Percentiles rank a stretch among this genome's conserved stretches.
These are phyloP conservation scores for Endomychus coccineus DNA, from an alignment of 2,888 invertebrate genomes.

Conservation along the genomic window DNA sequence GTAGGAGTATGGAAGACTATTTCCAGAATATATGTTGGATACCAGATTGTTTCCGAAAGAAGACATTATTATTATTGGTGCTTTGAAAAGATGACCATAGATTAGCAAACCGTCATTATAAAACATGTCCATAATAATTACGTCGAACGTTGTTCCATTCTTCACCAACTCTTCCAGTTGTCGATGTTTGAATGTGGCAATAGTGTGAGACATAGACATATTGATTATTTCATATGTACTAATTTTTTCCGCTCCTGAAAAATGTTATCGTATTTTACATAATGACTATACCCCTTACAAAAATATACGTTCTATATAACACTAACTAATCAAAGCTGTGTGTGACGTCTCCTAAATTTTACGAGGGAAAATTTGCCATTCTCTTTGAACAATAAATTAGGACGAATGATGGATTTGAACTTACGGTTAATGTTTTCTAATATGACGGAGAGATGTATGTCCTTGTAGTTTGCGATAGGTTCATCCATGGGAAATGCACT, in stretches of 20 bases:
- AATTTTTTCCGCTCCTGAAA: too few species aligned
- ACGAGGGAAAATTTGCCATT: background rate
- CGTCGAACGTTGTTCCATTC: conserved; percentile 27
- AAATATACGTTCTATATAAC: too few species aligned
- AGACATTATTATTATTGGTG: conserved; percentile 34
- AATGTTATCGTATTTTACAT: too few species aligned
- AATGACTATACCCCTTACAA: too few species aligned
- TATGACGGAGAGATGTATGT: conserved; percentile 19
- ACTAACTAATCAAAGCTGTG: too few species aligned
- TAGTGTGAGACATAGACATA: conserved; percentile 14
- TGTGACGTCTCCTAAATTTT: background rate
- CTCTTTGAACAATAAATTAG: conserved; percentile 1
- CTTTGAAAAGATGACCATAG: conserved; percentile 34
- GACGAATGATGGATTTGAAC: background rate
- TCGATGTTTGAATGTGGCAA: conserved; percentile 13
- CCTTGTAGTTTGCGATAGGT: conserved; percentile 20
- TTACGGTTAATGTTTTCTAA: conserved; percentile 17
- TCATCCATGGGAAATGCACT: conserved; percentile 24
- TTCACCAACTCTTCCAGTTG: conserved; percentile 17
- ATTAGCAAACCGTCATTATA: conserved; percentile 35
- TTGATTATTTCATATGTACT: conserved; percentile 12
- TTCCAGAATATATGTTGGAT: conserved; percentile 30
- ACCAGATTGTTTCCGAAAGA: conserved; percentile 28
- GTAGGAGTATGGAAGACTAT: conserved; percentile 34
- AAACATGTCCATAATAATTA: conserved; percentile 32